Evolutionary conservation across 2,113 vertebrate genomes (phyloP).

Genomic region (Asarcornis scutulata): DNA sequence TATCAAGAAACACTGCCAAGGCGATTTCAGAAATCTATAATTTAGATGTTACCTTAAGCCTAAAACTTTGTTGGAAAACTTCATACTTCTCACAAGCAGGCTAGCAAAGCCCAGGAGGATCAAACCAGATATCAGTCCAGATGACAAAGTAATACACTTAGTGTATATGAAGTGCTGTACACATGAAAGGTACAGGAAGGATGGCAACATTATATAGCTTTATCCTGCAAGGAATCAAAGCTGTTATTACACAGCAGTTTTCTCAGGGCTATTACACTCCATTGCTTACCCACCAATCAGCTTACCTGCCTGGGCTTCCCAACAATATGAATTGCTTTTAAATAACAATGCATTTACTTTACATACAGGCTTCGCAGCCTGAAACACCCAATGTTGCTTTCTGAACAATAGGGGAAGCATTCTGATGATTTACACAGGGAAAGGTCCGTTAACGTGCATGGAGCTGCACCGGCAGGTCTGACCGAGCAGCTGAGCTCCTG

Average conservation of each 20-base stretch:
- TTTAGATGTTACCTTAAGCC: conserved; percentile 55
- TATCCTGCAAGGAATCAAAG: conserved; percentile 44
- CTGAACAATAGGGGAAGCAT: not conserved
- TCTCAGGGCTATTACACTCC: conserved; percentile 34
- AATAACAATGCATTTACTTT: conserved; percentile 52
- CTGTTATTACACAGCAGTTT: conserved; percentile 25
- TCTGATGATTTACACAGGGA: not conserved
- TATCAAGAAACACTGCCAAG: conserved; percentile 1
- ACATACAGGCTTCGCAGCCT: conserved; percentile 29
- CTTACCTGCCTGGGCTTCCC: conserved; percentile 5
- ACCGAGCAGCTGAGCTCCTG: not conserved
- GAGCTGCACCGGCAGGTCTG: not conserved
- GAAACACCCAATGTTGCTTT: not conserved
- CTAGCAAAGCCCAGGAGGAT: conserved; percentile 46
- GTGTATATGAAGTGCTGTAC: conserved; percentile 2
- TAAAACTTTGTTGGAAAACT: conserved; percentile 66
- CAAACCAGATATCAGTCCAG: conserved; percentile 39
- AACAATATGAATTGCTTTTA: conserved; percentile 31
- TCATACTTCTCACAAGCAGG: conserved; percentile 36
- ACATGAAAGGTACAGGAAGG: not conserved
- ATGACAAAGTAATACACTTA: conserved; percentile 58
- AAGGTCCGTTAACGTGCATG: not conserved
- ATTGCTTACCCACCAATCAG: conserved; percentile 46
- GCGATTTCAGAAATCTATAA: not conserved
- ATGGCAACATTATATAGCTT: conserved; percentile 24